Conservation (phyloP, 2,888 invertebrate genomes). For the Hedychridium roseum region DNA sequence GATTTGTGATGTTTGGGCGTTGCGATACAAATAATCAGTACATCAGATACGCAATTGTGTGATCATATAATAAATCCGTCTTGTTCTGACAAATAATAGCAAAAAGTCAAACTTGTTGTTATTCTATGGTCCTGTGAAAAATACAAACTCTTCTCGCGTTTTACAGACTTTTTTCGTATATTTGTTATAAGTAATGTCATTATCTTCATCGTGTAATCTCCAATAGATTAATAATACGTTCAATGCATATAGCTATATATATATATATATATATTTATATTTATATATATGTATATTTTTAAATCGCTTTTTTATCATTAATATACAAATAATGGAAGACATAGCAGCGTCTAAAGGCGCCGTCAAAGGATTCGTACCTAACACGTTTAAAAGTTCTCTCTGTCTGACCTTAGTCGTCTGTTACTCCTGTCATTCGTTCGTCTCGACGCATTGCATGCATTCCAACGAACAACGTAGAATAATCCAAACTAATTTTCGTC, state of each 20-base stretch:
- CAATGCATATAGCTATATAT: not conserved
- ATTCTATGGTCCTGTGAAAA: conserved; percentile 2
- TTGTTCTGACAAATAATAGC: no score
- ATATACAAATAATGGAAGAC: conserved; percentile 60
- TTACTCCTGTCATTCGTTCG: not conserved
- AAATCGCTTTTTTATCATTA: conserved; percentile 50
- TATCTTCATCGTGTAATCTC: not conserved
- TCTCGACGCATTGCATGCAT: not conserved
- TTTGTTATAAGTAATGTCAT: conserved; percentile 1
- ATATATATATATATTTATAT: not conserved
- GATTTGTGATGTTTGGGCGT: no score
- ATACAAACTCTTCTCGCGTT: conserved; percentile 5
- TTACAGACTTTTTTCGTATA: no score
- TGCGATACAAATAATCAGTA: no score
- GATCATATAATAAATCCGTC: no score
- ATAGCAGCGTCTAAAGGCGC: conserved; percentile 46
- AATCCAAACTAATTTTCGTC: not conserved
- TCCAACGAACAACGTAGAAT: not conserved
- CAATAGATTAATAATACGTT: not conserved
- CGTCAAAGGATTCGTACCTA: conserved; percentile 35
- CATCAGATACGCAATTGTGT: no score
- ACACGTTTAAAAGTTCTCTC: conserved; percentile 27
- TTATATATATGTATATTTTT: no score
- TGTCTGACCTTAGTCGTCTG: conserved; percentile 2
- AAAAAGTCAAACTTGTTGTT: not conserved